A percentile compares a stretch with the other conserved stretches of the same genome.
These are phyloP conservation scores for Muntiacus reevesi DNA, from an alignment of 2,113 vertebrate species.

Conservation along the genomic window DNA sequence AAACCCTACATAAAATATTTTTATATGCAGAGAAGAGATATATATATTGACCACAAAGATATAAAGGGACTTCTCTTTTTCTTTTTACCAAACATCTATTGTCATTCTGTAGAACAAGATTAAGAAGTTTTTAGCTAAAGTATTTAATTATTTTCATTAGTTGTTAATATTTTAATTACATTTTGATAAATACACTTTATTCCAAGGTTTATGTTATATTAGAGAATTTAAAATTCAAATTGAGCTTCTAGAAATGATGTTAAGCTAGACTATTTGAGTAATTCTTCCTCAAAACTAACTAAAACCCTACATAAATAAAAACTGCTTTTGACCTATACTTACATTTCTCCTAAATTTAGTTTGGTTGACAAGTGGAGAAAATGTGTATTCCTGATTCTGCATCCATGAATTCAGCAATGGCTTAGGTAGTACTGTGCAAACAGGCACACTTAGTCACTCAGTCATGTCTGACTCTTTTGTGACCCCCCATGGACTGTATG, in stretches of 20 bases:
- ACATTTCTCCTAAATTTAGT: neutral
- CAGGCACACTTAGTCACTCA: neutral
- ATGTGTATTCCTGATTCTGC: neutral
- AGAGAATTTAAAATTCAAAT: neutral
- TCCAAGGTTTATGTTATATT: neutral
- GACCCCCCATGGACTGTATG: neutral
- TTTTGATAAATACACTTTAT: neutral
- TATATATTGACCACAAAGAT: neutral
- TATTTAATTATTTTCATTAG: neutral
- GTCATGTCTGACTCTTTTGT: neutral
- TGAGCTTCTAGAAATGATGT: neutral
- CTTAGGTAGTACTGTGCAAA: neutral
- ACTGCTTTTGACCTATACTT: neutral
- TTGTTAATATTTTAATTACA: neutral
- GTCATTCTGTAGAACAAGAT: neutral
- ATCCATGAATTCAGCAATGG: neutral
- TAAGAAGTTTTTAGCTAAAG: neutral
- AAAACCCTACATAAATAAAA: conserved; percentile 2
- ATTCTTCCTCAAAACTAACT: neutral
- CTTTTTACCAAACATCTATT: neutral
- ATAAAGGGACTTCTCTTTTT: neutral
- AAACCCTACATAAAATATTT: neutral
- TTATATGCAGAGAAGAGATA: neutral
- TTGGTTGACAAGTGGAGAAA: neutral
- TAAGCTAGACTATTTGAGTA: neutral